A percentile compares a stretch with the other conserved stretches of the same genome.
Evolutionary conservation across 1,140 invertebrate genomes (phyloP).

Genomic region (Drosophila pseudoobscura): DNA sequence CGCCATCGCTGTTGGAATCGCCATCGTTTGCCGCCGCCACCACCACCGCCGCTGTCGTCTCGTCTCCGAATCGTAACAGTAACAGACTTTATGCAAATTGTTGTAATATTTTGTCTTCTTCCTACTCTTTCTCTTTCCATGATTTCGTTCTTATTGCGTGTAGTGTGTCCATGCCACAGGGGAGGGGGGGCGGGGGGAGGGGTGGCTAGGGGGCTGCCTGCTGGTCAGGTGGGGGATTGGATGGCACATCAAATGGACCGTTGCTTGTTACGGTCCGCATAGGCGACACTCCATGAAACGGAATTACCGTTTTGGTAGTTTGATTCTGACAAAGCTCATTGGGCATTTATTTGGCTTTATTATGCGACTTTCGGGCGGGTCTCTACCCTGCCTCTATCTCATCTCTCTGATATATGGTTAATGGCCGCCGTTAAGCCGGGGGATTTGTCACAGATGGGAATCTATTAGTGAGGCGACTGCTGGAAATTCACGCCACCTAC

Average conservation of each 20-base stretch:
- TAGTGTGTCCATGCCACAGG: conserved; percentile 10
- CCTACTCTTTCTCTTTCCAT: neutral
- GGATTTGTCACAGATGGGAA: conserved; percentile 44
- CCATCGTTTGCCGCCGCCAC: conserved; percentile 1
- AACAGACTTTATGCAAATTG: conserved; percentile 78
- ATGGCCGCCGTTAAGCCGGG: conserved; percentile 15
- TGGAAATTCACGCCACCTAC: no score
- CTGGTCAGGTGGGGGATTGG: conserved; percentile 22
- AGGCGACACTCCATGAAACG: conserved; percentile 58
- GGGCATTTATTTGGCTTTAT: conserved; percentile 52
- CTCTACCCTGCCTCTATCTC: neutral
- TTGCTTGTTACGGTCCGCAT: conserved; percentile 54
- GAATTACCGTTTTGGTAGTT: conserved; percentile 60
- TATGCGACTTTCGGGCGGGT: conserved; percentile 8
- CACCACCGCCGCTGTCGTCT: conserved; percentile 14
- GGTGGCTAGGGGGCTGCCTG: neutral
- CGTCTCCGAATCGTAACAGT: conserved; percentile 67
- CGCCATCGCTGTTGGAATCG: conserved; percentile 48
- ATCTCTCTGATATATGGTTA: neutral
- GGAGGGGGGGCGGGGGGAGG: neutral
- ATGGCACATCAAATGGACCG: conserved; percentile 55
- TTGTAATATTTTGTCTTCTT: conserved; percentile 69
- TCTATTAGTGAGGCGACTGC: conserved; percentile 1
- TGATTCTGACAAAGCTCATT: conserved; percentile 59
- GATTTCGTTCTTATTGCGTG: conserved; percentile 47